Conservation (phyloP, 1,140 invertebrate genomes). For the Archivesica marissinica region DNA sequence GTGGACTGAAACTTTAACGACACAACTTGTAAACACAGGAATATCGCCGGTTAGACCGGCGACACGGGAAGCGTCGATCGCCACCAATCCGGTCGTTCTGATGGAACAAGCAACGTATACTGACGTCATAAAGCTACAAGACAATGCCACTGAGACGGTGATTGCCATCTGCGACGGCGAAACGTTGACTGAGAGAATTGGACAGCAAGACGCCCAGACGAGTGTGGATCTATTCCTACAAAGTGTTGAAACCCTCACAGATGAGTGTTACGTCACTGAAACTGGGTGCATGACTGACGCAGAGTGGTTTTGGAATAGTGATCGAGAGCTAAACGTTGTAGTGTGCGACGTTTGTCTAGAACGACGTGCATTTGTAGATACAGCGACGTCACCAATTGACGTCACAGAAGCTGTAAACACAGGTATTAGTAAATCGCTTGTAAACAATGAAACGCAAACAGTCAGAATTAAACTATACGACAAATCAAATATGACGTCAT, state of each 20-base stretch:
- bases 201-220: slow-evolving; percentile 75
- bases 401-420: not conserved
- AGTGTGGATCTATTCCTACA: slow-evolving; percentile 68
- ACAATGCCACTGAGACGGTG: slow-evolving; percentile 71
- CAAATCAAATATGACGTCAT: slow-evolving; percentile 74
- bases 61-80: slow-evolving; percentile 73
- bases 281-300: slow-evolving; percentile 62
- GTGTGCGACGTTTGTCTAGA: slow-evolving; percentile 53
- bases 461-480: slow-evolving; percentile 67
- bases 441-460: slow-evolving; percentile 72
- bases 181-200: slow-evolving; percentile 75
- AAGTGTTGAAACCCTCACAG: slow-evolving; percentile 71
- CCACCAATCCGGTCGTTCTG: slow-evolving; percentile 70
- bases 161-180: slow-evolving; percentile 75
- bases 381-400: slow-evolving; percentile 38
- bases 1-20: slow-evolving; percentile 74
- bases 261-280: slow-evolving; percentile 61
- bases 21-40: slow-evolving; percentile 76
- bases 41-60: slow-evolving; percentile 74
- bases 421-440: slow-evolving; percentile 34
- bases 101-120: slow-evolving; percentile 78
- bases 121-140: slow-evolving; percentile 68
- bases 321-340: slow-evolving; percentile 55
- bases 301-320: slow-evolving; percentile 52
- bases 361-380: slow-evolving; percentile 40